phyloP scores from a whole-genome alignment of 2,113 vertebrate species.

The Ciconia boyciana region DNA sequence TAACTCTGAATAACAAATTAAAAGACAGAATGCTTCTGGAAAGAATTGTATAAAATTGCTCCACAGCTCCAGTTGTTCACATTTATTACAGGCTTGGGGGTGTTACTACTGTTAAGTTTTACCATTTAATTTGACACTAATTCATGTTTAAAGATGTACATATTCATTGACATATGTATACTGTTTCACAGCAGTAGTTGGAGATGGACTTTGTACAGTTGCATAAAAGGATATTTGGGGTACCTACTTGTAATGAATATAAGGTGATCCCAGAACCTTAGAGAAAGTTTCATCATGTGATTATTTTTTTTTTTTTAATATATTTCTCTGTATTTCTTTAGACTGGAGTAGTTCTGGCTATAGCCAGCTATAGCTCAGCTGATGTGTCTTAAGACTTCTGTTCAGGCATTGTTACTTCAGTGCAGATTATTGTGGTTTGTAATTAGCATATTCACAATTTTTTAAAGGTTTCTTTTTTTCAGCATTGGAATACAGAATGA shows the following conservation, averaged over 20 bases:
- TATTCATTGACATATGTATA: not conserved
- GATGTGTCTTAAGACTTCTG: not conserved
- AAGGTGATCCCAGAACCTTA: not conserved
- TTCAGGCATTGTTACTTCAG: not conserved
- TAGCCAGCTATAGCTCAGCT: not conserved
- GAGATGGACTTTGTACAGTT: not conserved
- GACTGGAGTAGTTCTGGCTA: not conserved
- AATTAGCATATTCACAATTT: not conserved
- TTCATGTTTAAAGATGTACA: not conserved
- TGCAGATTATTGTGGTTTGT: not conserved
- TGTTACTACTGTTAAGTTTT: not conserved
- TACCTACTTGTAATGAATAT: not conserved
- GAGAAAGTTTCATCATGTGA: not conserved
- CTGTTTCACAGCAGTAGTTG: not conserved
- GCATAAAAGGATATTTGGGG: not conserved
- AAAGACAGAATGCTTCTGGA: not conserved
- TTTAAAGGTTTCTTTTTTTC: not conserved
- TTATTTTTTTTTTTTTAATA: not conserved
- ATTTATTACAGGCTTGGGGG: not conserved
- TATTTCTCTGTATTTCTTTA: not conserved
- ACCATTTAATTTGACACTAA: not conserved
- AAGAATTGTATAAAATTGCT: not conserved
- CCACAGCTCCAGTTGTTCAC: not conserved
- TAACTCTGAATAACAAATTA: not conserved
- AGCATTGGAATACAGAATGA: not conserved